Evolutionary conservation across 2,113 vertebrate genomes (phyloP).

Genomic region (Sisor rabdophorus): DNA sequence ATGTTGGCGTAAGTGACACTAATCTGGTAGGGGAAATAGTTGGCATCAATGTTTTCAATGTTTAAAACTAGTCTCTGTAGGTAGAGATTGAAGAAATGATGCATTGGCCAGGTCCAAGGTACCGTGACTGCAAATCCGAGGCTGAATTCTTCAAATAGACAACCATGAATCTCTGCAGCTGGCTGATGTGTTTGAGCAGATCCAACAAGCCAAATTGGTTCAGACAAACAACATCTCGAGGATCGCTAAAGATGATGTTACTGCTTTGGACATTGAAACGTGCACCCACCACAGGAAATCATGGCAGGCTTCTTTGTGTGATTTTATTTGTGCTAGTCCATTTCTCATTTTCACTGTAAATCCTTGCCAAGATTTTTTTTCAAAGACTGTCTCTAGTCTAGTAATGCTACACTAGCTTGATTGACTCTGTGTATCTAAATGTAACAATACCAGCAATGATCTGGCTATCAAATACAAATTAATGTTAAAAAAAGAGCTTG

Average conservation of each 20-base stretch:
- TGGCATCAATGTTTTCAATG: too few relatives aligned
- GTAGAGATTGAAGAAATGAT: background rate
- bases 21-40: too few relatives aligned
- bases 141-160: background rate
- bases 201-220: background rate
- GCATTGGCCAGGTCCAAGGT: background rate
- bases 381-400: background rate
- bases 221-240: background rate
- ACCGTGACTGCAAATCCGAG: background rate
- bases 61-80: too few relatives aligned
- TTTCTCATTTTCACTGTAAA: background rate
- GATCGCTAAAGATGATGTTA: background rate
- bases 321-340: background rate
- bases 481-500: background rate
- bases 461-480: conserved; percentile 1
- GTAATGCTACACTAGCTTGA: background rate
- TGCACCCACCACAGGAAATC: background rate
- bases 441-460: background rate
- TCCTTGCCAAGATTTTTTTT: background rate
- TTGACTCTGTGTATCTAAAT: background rate
- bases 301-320: background rate
- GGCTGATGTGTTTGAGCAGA: background rate
- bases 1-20: too few relatives aligned
- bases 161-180: background rate
- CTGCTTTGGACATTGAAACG: background rate